phyloP scores from a whole-genome alignment of 2,888 invertebrate genomes.

The Eilema griseolum region DNA sequence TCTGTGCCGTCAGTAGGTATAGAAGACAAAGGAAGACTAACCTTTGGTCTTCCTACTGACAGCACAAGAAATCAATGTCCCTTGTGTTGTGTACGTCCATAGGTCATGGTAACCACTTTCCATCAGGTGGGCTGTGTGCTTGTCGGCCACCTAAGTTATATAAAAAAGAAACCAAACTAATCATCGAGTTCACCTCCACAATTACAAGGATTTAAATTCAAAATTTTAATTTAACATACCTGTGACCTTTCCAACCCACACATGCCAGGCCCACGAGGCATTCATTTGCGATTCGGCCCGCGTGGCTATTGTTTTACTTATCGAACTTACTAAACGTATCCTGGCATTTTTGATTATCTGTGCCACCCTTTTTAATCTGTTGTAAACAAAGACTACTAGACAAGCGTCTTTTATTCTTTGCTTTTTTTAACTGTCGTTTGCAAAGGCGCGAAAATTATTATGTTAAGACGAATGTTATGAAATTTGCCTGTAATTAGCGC shows the following conservation, averaged over 20 bases:
- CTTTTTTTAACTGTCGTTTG: no score
- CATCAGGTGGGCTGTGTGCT: no score
- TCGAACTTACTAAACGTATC: conserved; percentile 65
- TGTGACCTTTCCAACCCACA: conserved; percentile 82
- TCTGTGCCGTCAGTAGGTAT: no score
- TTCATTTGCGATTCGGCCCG: conserved; percentile 80
- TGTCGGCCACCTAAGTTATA: no score
- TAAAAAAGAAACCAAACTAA: not conserved
- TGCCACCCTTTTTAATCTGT: conserved; percentile 26
- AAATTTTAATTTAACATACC: conserved; percentile 64
- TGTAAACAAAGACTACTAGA: not conserved
- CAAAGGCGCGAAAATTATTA: no score
- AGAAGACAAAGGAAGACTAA: no score
- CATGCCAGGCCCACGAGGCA: conserved; percentile 74
- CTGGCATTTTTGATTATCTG: conserved; percentile 56
- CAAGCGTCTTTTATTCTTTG: no score
- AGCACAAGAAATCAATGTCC: no score
- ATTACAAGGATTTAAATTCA: conserved; percentile 60
- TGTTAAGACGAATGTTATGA: no score
- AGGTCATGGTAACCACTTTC: no score
- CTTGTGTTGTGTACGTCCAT: no score
- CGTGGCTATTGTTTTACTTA: conserved; percentile 82
- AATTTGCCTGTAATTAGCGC: not conserved
- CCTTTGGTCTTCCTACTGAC: no score
- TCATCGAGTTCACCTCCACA: conserved; percentile 29